phyloP scores from a whole-genome alignment of 1,140 invertebrate species.

The Pollicipes pollicipes region DNA sequence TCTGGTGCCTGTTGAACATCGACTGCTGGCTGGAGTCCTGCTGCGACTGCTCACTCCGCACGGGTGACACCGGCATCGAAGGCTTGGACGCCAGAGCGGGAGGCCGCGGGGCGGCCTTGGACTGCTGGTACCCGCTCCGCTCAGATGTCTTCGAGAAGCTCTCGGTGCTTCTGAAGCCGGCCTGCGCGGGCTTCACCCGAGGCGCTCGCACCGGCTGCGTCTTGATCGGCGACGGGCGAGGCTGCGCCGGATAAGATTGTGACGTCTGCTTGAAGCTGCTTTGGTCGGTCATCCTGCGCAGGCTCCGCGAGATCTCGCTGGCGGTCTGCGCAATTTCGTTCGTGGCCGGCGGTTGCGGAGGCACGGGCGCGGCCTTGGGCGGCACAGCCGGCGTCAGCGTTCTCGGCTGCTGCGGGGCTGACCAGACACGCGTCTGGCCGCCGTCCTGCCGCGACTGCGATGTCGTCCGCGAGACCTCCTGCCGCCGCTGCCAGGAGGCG shows the following conservation, averaged over 20 bases:
- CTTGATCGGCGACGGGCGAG: background rate
- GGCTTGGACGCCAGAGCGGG: too few species aligned
- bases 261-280: background rate
- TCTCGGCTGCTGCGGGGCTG: background rate
- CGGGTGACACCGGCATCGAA: too few species aligned
- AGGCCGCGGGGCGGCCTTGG: too few species aligned
- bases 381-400: background rate
- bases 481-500: too few species aligned
- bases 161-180: background rate
- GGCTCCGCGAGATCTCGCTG: background rate
- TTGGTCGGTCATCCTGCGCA: background rate
- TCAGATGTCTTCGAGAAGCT: background rate
- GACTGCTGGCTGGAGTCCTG: background rate
- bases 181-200: background rate
- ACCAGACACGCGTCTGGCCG: background rate
- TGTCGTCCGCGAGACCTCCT: too few species aligned
- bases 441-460: background rate
- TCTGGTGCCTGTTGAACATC: background rate
- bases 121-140: background rate
- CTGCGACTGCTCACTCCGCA: background rate
- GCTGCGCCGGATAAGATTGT: too few species aligned
- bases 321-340: background rate
- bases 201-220: background rate
- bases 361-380: background rate
- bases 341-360: too few species aligned